A percentile compares a stretch with the other conserved stretches of the same genome.
Conservation (phyloP, 2,888 invertebrate genomes). For the Oscheius myriophilus region DNA sequence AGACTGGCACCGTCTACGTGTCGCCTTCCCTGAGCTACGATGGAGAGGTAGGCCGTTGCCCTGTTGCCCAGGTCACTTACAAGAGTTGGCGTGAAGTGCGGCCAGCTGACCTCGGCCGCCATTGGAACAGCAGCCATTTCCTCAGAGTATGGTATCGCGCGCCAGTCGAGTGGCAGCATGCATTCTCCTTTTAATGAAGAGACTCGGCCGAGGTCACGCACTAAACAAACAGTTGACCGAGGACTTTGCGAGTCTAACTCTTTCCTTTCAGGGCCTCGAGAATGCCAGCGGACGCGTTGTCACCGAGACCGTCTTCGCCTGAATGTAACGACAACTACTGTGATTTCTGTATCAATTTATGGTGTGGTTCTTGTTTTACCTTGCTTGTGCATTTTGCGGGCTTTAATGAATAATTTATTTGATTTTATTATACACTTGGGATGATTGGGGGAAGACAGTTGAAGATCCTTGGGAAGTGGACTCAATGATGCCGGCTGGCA, state of each 20-base stretch:
- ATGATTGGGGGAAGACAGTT: not conserved
- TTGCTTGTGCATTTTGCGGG: constrained; percentile 6
- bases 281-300: not conserved
- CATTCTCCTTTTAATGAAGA: constrained; percentile 30
- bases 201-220: constrained; percentile 22
- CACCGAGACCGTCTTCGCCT: constrained; percentile 5
- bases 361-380: not conserved
- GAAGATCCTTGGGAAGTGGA: no score
- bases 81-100: constrained; percentile 1
- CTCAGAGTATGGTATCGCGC: constrained; percentile 28
- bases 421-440: not conserved
- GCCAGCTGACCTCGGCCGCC: constrained; percentile 10
- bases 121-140: constrained; percentile 12
- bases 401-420: not conserved
- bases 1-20: constrained; percentile 13
- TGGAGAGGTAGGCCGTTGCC: constrained; percentile 30
- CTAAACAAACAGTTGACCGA: constrained; percentile 9
- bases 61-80: not conserved
- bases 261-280: constrained; percentile 17
- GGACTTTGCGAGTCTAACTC: not conserved
- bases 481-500: no score
- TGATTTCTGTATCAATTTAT: no score
- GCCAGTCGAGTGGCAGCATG: constrained; percentile 19
- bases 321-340: no score
- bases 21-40: constrained; percentile 13